Evolutionary conservation across 1,140 invertebrate genomes (phyloP).

Genomic region (Danaus melanippus): DNA sequence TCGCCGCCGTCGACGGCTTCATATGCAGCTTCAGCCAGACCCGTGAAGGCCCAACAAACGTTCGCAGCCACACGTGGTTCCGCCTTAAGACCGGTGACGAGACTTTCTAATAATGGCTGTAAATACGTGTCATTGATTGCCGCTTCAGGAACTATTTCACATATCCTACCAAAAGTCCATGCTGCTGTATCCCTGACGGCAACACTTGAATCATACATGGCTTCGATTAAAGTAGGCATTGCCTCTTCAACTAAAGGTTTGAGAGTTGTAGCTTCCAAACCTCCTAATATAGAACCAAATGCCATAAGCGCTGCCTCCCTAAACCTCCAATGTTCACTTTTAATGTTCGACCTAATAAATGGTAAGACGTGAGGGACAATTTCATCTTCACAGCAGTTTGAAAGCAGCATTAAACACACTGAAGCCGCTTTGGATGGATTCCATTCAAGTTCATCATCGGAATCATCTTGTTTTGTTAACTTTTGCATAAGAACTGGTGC

Average conservation of each 20-base stretch:
- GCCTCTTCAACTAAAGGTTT: conserved; percentile 96
- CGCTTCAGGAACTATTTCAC: conserved; percentile 96
- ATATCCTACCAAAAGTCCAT: conserved; percentile 98
- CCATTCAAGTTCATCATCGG: conserved; percentile 99
- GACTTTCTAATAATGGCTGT: conserved; percentile 88
- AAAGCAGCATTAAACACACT: conserved; percentile 98
- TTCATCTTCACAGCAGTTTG: conserved; percentile 97
- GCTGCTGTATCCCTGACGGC: conserved; percentile 97
- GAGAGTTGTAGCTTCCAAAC: conserved; percentile 88
- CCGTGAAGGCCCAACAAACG: conserved; percentile 99
- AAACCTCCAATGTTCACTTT: conserved; percentile 93
- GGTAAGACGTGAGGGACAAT: conserved; percentile 97
- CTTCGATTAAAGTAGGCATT: conserved; percentile 93
- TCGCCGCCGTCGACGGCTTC: conserved; percentile 81
- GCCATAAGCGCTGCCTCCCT: conserved; percentile 99
- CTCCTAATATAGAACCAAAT: conserved; percentile 97
- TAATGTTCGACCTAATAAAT: conserved; percentile 97
- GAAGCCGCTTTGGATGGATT: conserved; percentile 99
- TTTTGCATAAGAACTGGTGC: conserved; percentile 95
- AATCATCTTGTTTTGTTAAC: conserved; percentile 94
- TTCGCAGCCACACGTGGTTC: conserved; percentile 98
- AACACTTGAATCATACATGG: conserved; percentile 94
- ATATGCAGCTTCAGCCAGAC: conserved; percentile 97
- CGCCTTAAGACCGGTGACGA: conserved; percentile 90
- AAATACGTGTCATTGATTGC: conserved; percentile 93